Base-by-base conservation (phyloP, 1,140 invertebrate genomes). In the Oryctes rhinoceros region DNA sequence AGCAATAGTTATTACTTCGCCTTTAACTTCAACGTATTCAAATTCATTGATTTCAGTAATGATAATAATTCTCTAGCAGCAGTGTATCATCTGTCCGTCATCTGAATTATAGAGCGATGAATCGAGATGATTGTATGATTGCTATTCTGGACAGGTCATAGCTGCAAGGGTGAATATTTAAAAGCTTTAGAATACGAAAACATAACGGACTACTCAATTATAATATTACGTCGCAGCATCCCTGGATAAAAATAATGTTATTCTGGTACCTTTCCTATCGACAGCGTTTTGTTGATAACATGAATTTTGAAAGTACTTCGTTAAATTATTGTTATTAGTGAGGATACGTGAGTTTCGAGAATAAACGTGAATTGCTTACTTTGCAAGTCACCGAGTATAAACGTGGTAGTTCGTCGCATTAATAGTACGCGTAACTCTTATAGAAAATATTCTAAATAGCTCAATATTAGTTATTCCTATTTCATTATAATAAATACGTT, bases 51-150 rank as follows among this genome's bases (percentile, higher is more conserved):
- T 18, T 59, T 59, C 18, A 59, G 15, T 59, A 59, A 59, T 18
- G n/a, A 53, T 53, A n/a, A 53, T 53, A 59, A 59, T 59, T 18
- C 53, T 1, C n/a, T 6, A 15, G 53, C 18, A 59, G 18, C 15
- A 18, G 53, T 15, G n/a, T n/a, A 59, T 59, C 53, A 59, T n/a
- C 53, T 59, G 53, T 59, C 53, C 15, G 53, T 59, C 53, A 59
- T 59, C 53, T 59, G 53, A 59, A 59, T 59, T 59, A 59, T 59
- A 59, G 18, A 59, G 53, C 53, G 53, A 59, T 59, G 53, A 59
- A 59, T 59, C 53, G 53, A 59, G 53, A 59, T 59, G 53, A 59
- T 15, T 59, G 15, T 18, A 18, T 59, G 53, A 59, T 59, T 59
- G 53, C 15, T 59, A 59, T 59, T 59, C 53, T 18, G 15, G 15